Conservation (phyloP, 2,797 vertebrate species). For the Lithobates pipiens region DNA sequence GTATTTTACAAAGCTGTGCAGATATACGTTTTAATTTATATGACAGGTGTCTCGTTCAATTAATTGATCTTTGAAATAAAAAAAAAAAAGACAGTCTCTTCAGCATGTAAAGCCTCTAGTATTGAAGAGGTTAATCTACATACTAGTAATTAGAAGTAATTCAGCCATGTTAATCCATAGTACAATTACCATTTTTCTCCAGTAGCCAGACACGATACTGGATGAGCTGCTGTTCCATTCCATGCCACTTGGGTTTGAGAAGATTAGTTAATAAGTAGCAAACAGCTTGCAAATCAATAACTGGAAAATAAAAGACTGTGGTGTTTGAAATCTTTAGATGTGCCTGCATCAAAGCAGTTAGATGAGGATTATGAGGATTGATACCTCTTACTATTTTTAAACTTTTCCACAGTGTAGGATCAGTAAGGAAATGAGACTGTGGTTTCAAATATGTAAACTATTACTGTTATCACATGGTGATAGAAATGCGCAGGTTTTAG, state of each 20-base stretch:
- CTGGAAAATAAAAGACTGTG: slow-evolving; percentile 44
- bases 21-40: no score
- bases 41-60: no score
- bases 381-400: background rate
- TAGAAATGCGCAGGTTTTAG: no score
- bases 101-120: no score
- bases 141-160: background rate
- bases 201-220: background rate
- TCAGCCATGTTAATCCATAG: background rate
- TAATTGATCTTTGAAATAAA: no score
- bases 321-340: slow-evolving; percentile 19
- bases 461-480: no score
- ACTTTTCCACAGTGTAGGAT: background rate
- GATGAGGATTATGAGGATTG: slow-evolving; percentile 41
- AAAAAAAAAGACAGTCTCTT: no score
- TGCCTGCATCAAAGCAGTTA: slow-evolving; percentile 9
- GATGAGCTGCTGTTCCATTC: slow-evolving; percentile 24
- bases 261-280: slow-evolving; percentile 40
- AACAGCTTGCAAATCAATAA: slow-evolving; percentile 44
- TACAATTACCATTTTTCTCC: slow-evolving; percentile 6
- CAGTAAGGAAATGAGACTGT: background rate
- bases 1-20: no score
- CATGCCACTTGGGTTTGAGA: slow-evolving; percentile 6
- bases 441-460: background rate
- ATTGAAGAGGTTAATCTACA: background rate